Percentiles rank a stretch among this genome's conserved stretches.
Conservation (phyloP, 1,140 invertebrate species). For the Charaxes varanes region DNA sequence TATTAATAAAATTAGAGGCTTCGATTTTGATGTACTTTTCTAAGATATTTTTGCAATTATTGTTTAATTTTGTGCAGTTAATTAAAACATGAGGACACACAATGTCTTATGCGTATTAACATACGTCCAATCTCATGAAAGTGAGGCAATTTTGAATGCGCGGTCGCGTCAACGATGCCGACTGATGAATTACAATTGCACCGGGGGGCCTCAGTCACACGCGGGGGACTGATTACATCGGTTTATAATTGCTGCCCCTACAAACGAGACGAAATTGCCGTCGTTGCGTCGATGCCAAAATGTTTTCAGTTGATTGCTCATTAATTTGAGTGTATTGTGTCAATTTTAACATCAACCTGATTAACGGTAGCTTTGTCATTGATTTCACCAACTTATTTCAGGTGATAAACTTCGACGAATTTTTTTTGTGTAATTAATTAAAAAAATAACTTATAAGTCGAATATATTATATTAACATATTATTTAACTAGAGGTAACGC, state of each 20-base stretch:
- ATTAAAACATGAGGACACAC: too few species aligned
- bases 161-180: not conserved
- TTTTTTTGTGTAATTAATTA: too few species aligned
- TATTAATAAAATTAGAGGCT: too few species aligned
- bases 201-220: constrained; percentile 27
- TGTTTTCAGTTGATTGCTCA: constrained; percentile 53
- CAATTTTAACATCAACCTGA: constrained; percentile 50
- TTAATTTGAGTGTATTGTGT: constrained; percentile 62
- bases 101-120: not conserved
- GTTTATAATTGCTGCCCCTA: constrained; percentile 61
- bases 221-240: constrained; percentile 45
- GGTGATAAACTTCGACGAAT: not conserved
- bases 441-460: too few species aligned
- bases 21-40: too few species aligned
- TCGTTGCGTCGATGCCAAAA: constrained; percentile 44
- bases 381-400: constrained; percentile 15
- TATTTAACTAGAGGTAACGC: too few species aligned
- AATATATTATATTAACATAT: too few species aligned
- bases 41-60: too few species aligned
- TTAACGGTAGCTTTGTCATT: constrained; percentile 29
- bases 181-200: constrained; percentile 2
- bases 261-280: constrained; percentile 52
- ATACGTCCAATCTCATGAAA: not conserved
- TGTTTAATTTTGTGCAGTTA: too few species aligned
- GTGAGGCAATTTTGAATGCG: not conserved